Percentiles rank a stretch among this genome's conserved stretches.
phyloP scores from a whole-genome alignment of 2,113 vertebrate species.

The Actinemys pallida region DNA sequence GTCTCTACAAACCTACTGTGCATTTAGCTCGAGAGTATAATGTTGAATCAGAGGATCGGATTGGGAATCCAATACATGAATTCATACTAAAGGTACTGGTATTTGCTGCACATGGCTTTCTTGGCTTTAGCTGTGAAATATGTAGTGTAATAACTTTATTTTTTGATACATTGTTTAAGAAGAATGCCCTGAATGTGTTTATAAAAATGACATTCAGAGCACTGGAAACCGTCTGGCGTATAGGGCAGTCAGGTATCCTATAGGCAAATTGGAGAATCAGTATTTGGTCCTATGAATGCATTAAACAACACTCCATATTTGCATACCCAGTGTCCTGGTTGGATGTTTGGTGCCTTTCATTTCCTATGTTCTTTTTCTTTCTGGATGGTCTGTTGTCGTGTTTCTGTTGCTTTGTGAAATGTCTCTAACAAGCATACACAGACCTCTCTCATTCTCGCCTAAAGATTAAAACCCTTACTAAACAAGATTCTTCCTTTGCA shows the following conservation, averaged over 20 bases:
- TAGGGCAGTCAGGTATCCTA: not conserved
- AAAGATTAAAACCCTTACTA: not conserved
- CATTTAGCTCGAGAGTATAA: slow-evolving; percentile 88
- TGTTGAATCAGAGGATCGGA: slow-evolving; percentile 81
- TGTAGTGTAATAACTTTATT: not conserved
- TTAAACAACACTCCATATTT: not conserved
- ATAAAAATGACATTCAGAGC: not conserved
- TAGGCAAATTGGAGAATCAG: not conserved
- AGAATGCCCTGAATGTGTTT: not conserved
- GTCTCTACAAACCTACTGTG: slow-evolving; percentile 86
- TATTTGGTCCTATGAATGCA: not conserved
- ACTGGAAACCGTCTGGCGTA: not conserved
- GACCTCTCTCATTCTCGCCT: not conserved
- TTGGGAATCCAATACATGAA: slow-evolving; percentile 88
- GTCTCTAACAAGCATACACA: not conserved
- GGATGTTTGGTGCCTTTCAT: not conserved
- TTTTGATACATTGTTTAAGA: not conserved
- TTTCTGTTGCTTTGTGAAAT: not conserved
- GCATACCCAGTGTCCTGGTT: not conserved
- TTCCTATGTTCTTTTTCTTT: not conserved
- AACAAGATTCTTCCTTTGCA: not conserved
- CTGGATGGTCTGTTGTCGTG: rapidly evolving
- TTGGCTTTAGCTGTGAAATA: not conserved
- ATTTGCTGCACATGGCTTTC: not conserved
- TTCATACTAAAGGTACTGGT: slow-evolving; percentile 86